Percentiles rank a stretch among this genome's conserved stretches.
phyloP scores from a whole-genome alignment of 2,797 vertebrate genomes.

The Natrix natrix region DNA sequence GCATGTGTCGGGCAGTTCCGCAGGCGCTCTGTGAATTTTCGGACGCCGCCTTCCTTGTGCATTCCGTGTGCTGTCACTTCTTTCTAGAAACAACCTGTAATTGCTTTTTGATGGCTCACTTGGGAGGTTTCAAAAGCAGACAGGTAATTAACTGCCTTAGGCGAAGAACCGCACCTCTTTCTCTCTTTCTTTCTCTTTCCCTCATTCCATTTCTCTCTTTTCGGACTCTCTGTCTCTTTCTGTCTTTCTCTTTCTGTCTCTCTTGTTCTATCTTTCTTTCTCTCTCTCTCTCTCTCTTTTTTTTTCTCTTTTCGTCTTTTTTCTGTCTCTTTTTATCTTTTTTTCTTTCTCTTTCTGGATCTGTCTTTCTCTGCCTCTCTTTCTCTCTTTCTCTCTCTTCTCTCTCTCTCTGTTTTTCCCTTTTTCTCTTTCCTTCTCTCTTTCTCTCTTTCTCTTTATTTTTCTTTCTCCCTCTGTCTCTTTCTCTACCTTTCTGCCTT shows the following conservation, averaged over 20 bases:
- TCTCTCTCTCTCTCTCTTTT: too few species aligned
- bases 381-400: too few species aligned
- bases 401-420: too few species aligned
- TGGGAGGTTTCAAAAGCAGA: background rate
- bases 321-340: too few species aligned
- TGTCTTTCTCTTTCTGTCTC: background rate
- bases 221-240: too few species aligned
- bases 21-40: background rate
- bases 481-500: too few species aligned
- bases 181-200: background rate
- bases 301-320: too few species aligned
- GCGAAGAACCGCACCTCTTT: background rate
- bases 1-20: background rate
- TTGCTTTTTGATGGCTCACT: background rate
- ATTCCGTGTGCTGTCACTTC: background rate
- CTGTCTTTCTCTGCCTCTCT: too few species aligned
- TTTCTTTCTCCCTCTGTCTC: rapidly evolving
- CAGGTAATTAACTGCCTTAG: background rate
- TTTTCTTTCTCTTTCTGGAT: too few species aligned
- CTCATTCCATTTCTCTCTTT: background rate
- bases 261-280: too few species aligned
- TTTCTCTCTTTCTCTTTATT: too few species aligned
- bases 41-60: background rate
- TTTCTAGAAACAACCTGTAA: background rate
- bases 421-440: too few species aligned